Evolutionary conservation across 2,113 vertebrate species (phyloP).

Genomic region (Illadopsis cleaveri): DNA sequence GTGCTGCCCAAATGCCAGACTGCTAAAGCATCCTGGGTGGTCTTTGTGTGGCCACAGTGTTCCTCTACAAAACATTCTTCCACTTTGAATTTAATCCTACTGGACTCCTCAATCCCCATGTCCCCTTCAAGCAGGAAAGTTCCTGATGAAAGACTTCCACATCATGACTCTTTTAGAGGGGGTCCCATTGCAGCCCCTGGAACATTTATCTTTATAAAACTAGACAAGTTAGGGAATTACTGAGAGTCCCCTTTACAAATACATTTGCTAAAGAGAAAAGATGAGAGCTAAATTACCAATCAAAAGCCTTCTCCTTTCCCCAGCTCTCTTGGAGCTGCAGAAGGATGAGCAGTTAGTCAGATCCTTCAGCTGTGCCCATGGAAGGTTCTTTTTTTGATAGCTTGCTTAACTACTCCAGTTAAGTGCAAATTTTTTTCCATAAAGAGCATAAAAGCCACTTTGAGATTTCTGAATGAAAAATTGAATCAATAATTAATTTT

Average conservation of each 20-base stretch:
- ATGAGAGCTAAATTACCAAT: not conserved
- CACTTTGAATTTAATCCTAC: not conserved
- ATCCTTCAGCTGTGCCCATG: not conserved
- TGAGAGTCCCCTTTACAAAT: not conserved
- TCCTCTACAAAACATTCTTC: not conserved
- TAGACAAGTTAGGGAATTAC: not conserved
- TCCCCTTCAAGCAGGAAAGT: not conserved
- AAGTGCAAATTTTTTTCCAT: not conserved
- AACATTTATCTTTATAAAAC: not conserved
- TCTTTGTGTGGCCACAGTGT: not conserved
- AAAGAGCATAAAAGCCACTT: not conserved
- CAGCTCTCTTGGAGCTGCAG: not conserved
- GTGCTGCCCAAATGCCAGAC: not conserved
- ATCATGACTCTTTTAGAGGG: not conserved
- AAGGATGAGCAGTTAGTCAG: not conserved
- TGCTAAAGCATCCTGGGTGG: not conserved
- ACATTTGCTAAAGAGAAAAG: not conserved
- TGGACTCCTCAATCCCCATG: not conserved
- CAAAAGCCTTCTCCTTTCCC: not conserved
- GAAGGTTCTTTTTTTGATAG: not conserved
- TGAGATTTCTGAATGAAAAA: conserved; percentile 11
- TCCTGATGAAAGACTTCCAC: not conserved
- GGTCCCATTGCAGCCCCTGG: not conserved
- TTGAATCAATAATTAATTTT: not conserved
- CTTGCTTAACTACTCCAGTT: not conserved